These are phyloP conservation scores for Drosophila phalerata DNA, from an alignment of 2,888 invertebrate species.

Conservation along the genomic window DNA sequence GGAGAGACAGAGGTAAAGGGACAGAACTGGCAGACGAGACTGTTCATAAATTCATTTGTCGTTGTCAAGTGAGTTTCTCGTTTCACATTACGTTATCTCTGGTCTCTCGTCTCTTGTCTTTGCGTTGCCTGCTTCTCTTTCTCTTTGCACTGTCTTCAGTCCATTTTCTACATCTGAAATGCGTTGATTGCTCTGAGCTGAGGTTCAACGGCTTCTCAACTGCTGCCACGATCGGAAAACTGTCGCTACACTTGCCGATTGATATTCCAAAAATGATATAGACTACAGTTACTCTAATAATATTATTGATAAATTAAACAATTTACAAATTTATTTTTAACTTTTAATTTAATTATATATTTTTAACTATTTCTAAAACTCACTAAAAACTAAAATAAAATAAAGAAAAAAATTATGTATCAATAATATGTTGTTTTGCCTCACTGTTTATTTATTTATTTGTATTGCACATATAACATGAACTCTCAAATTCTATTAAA, in stretches of 20 bases:
- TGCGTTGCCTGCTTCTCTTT: slow-evolving; percentile 14
- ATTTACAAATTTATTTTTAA: neutral
- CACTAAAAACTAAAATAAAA: neutral
- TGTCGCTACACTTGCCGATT: slow-evolving; percentile 10
- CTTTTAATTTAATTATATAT: neutral
- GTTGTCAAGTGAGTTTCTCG: slow-evolving; percentile 56
- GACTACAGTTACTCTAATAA: neutral
- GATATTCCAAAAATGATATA: neutral
- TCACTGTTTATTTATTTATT: neutral
- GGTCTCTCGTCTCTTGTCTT: slow-evolving; percentile 41
- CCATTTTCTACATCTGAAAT: slow-evolving; percentile 29
- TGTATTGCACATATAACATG: neutral
- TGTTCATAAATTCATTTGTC: slow-evolving; percentile 72
- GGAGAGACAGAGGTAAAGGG: slow-evolving; percentile 21
- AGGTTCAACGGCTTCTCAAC: slow-evolving; percentile 59
- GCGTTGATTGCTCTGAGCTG: slow-evolving; percentile 49
- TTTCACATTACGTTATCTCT: slow-evolving; percentile 61
- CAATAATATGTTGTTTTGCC: neutral
- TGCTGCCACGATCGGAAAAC: slow-evolving; percentile 21
- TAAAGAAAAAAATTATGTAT: neutral
- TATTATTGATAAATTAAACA: neutral
- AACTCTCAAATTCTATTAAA: neutral
- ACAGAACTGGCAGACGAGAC: slow-evolving; percentile 28
- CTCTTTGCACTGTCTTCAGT: slow-evolving; percentile 8
- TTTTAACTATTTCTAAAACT: neutral